Evolutionary conservation across 2,113 vertebrate genomes (phyloP).

Genomic region (Pachycephala philippinensis): DNA sequence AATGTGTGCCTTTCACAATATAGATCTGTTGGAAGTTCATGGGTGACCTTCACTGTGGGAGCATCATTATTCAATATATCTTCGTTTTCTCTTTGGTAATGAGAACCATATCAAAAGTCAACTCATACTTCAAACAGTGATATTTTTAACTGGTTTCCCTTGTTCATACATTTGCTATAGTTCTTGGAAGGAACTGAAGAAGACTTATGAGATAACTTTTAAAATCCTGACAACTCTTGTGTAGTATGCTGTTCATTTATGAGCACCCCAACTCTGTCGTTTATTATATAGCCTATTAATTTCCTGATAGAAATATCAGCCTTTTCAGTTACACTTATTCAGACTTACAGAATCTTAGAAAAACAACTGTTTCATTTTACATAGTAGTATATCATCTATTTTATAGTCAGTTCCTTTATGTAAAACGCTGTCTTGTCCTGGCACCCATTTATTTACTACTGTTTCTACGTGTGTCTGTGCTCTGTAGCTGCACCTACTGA

Average conservation of each 20-base stretch:
- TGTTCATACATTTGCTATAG: neutral
- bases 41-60: neutral
- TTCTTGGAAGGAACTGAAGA: neutral
- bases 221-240: neutral
- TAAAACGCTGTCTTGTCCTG: neutral
- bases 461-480: neutral
- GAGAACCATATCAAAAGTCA: neutral
- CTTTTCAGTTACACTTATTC: neutral
- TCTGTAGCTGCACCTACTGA: neutral
- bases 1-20: neutral
- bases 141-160: neutral
- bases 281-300: neutral
- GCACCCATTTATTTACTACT: neutral
- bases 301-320: neutral
- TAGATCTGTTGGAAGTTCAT: neutral
- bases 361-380: neutral
- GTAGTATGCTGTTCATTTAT: neutral
- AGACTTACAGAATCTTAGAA: neutral
- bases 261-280: neutral
- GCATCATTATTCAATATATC: neutral
- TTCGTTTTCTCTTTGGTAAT: neutral
- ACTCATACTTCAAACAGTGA: neutral
- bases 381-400: neutral
- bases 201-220: neutral
- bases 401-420: neutral